Evolutionary conservation across 1,140 invertebrate species (phyloP).

Genomic region (Schlechtendalia chinensis): DNA sequence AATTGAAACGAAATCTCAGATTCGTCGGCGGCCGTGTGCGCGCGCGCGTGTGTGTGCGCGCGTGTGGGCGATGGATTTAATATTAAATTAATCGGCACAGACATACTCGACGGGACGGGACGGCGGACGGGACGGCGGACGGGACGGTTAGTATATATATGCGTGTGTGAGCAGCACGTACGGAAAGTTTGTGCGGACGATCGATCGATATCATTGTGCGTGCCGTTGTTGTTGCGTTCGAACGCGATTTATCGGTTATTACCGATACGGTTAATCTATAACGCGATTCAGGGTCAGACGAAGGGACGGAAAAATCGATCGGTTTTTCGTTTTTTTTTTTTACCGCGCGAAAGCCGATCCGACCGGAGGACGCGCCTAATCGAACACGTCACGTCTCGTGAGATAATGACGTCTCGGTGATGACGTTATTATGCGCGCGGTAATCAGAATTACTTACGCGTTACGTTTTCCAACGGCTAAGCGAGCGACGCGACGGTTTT

Average conservation of each 20-base stretch:
- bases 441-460: slow-evolving; percentile 16
- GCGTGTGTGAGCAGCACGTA: background rate
- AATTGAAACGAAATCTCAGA: slow-evolving; percentile 49
- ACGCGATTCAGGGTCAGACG: too few relatives aligned
- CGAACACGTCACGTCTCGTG: background rate
- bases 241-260: too few relatives aligned
- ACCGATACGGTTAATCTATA: too few relatives aligned
- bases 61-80: slow-evolving; percentile 20
- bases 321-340: too few relatives aligned
- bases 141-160: background rate
- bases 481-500: slow-evolving; percentile 19
- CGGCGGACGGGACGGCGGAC: background rate
- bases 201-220: background rate
- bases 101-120: background rate
- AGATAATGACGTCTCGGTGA: too few relatives aligned
- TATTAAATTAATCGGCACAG: slow-evolving; percentile 47
- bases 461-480: slow-evolving; percentile 12
- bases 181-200: slow-evolving; percentile 30
- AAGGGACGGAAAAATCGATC: too few relatives aligned
- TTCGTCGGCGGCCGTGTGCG: background rate
- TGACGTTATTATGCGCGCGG: background rate
- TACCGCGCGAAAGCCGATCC: too few relatives aligned
- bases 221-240: slow-evolving; percentile 12
- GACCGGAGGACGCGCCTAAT: background rate
- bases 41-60: background rate